phyloP scores from a whole-genome alignment of 2,797 vertebrate genomes.

The Podargus strigoides region DNA sequence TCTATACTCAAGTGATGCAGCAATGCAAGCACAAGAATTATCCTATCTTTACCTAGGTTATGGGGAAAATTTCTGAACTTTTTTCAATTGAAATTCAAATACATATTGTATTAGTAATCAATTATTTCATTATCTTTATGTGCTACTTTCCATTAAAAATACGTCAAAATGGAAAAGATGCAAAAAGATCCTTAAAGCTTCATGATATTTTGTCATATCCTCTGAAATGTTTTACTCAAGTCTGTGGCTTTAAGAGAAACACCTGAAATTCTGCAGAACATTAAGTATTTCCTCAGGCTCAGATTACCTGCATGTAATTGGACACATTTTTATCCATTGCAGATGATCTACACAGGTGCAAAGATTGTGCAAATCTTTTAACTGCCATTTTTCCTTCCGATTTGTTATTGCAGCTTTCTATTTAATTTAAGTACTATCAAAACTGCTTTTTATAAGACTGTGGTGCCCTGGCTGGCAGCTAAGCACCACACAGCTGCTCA shows the following conservation, averaged over 20 bases:
- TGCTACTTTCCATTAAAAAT: background rate
- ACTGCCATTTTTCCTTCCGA: background rate
- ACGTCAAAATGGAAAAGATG: background rate
- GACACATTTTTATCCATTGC: background rate
- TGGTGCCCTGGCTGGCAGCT: background rate
- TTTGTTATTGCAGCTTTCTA: background rate
- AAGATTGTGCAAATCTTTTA: background rate
- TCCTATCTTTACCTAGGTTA: background rate
- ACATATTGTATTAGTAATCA: background rate
- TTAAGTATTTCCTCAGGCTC: background rate
- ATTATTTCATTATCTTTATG: background rate
- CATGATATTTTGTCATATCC: background rate
- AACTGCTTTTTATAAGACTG: background rate
- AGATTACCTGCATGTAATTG: background rate
- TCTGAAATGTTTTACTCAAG: background rate
- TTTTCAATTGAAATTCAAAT: background rate
- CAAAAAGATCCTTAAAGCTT: background rate
- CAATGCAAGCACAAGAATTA: background rate
- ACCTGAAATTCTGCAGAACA: background rate
- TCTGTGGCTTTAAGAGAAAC: background rate
- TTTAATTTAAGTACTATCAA: background rate
- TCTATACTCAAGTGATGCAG: background rate
- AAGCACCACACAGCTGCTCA: background rate
- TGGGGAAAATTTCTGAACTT: background rate
- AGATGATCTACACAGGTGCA: background rate